phyloP scores from a whole-genome alignment of 2,113 vertebrate genomes.

The Melanocharis versteri region DNA sequence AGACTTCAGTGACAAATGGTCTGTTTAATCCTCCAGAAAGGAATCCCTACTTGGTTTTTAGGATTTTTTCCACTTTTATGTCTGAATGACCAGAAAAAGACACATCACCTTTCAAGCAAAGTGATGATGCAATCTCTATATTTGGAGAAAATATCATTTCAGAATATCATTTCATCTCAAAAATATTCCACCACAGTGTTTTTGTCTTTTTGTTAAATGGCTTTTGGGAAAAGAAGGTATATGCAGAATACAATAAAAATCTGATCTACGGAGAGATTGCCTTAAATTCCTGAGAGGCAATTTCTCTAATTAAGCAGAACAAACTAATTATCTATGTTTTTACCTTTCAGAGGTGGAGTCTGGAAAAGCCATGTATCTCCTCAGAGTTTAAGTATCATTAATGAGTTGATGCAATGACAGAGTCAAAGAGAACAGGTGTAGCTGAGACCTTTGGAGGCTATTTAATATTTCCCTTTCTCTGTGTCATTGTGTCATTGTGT shows the following conservation, averaged over 20 bases:
- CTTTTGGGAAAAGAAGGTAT: background rate
- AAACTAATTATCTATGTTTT: background rate
- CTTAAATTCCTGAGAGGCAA: background rate
- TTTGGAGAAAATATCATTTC: background rate
- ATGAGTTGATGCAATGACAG: background rate
- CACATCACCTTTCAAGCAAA: background rate
- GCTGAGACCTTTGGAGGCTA: background rate
- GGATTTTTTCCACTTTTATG: background rate
- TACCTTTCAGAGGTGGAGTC: background rate
- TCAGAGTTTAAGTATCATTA: background rate
- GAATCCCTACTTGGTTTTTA: background rate
- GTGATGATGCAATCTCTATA: background rate
- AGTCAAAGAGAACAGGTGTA: background rate
- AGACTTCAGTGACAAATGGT: background rate
- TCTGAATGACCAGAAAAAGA: background rate
- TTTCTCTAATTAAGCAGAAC: background rate
- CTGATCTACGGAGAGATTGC: background rate
- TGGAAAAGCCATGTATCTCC: background rate
- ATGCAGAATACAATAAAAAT: background rate
- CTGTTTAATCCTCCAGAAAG: background rate
- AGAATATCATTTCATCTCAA: no score
- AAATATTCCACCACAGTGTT: background rate
- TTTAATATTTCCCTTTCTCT: background rate
- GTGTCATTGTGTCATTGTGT: background rate
- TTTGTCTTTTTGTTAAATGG: background rate